Base-by-base conservation (phyloP, 2,797 vertebrate genomes). In the Buphagus erythrorhynchus region DNA sequence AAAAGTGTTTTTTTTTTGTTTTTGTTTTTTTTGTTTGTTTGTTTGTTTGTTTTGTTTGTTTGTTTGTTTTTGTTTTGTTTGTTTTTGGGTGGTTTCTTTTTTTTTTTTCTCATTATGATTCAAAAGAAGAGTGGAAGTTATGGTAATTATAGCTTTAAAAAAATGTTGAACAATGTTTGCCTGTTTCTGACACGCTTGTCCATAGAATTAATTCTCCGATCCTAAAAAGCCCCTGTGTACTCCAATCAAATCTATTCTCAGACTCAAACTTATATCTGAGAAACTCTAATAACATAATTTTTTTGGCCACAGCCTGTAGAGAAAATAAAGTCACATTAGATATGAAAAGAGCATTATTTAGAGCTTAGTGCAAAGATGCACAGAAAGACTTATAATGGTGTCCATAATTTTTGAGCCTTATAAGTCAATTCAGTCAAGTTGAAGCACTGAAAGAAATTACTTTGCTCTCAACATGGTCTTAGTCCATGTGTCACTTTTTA, bases 151-250 rank as follows among this genome's bases (percentile, higher is more conserved):
- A 11, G 63, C 12, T 82, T 92, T 36, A 46, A 84, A 87, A 26
- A 90, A 82, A 71, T 29, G 10, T 24, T 75, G 72, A 10, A 46
- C 29, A 84, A 21, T 28, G 2, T 46, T 76, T 79, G 1, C 11
- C 18, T 58, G 18, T 54, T 67, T 80, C 66, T 72, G 42, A 54
- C 28, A 31, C 58, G 48, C 12, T 76, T 81, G 18, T 62, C 40
- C n/a, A 9, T 12, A 21, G 45, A 76, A 15, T 68, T 91, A 52
- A 73, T 82, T 45, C 83, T 8, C n/a, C 73, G 46, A 42, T 26
- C 16, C 26, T 78, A 29, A 61, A 88, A 45, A 1, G 0, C 0
- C 9, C 28, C 33, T 46, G 4, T 61, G 19, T 52, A 55, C 15
- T 73, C 24, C 13, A 66, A 10, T 25, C 20, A 62, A 38, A 82